A percentile compares a stretch with the other conserved stretches of the same genome.
phyloP scores from a whole-genome alignment of 2,113 vertebrate genomes.

The Leptobrachium ailaonicum region DNA sequence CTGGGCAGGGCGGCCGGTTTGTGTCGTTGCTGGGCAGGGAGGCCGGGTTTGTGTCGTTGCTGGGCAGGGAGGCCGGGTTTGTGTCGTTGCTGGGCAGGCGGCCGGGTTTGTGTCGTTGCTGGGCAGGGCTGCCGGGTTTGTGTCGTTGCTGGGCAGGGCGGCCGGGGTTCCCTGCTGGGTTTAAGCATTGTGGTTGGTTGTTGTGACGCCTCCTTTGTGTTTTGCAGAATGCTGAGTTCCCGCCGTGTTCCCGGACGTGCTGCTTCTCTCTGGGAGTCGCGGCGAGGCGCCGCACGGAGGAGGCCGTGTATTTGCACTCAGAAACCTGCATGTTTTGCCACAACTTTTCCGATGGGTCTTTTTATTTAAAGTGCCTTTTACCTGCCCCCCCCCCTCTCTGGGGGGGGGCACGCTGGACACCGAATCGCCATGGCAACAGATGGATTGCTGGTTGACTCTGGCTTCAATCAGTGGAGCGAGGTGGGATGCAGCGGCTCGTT shows the following conservation, averaged over 20 bases:
- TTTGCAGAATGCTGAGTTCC: conserved; percentile 1
- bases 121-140: background rate
- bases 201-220: background rate
- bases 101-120: no score
- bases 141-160: background rate
- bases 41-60: no score
- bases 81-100: no score
- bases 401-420: no score
- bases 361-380: background rate
- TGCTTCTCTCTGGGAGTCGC: background rate
- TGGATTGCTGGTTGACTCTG: no score
- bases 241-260: background rate
- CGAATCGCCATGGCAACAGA: no score
- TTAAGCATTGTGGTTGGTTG: background rate
- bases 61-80: no score
- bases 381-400: background rate
- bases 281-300: background rate
- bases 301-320: background rate
- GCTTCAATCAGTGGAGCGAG: no score
- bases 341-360: background rate
- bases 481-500: no score
- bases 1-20: no score
- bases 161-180: no score
- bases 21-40: no score
- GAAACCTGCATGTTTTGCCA: background rate